phyloP scores from a whole-genome alignment of 2,888 invertebrate genomes.

The Erebia aethiops region DNA sequence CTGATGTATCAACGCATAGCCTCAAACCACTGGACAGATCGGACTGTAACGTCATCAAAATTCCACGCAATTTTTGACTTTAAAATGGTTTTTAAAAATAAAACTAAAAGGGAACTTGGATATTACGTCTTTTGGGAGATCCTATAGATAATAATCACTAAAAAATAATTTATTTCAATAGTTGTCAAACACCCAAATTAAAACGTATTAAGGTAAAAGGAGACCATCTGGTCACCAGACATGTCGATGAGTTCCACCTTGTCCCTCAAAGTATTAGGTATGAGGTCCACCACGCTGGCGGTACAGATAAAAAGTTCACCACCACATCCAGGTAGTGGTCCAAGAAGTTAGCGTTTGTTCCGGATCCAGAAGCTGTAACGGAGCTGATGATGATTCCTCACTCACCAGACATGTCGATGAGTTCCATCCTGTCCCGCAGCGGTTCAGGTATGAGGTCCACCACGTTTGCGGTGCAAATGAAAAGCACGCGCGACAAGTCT shows the following conservation, averaged over 20 bases:
- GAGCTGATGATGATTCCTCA: slow-evolving; percentile 6
- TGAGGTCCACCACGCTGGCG: slow-evolving; percentile 96
- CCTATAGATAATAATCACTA: too few species aligned
- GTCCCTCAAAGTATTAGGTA: slow-evolving; percentile 97
- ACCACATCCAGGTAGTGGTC: slow-evolving; percentile 99
- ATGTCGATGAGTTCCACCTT: slow-evolving; percentile 99
- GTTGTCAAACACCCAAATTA: too few species aligned
- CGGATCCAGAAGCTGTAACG: slow-evolving; percentile 74
- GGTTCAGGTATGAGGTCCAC: slow-evolving; percentile 98
- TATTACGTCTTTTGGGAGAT: too few species aligned
- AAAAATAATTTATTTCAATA: too few species aligned
- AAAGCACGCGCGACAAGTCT: slow-evolving; percentile 97
- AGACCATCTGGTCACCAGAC: slow-evolving; percentile 80
- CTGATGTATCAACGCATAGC: too few species aligned
- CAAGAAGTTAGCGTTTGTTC: slow-evolving; percentile 98
- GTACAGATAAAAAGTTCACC: slow-evolving; percentile 99
- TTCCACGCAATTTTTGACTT: too few species aligned
- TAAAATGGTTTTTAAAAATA: too few species aligned
- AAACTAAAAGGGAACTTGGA: too few species aligned
- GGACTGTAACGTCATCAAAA: too few species aligned
- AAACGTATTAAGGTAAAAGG: too few species aligned
- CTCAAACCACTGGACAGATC: too few species aligned
- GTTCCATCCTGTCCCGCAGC: slow-evolving; percentile 98
- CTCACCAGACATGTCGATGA: slow-evolving; percentile 97
- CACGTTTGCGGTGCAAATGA: slow-evolving; percentile 99